Conservation (phyloP, 2,113 vertebrate genomes). For the Anhinga rufa region DNA sequence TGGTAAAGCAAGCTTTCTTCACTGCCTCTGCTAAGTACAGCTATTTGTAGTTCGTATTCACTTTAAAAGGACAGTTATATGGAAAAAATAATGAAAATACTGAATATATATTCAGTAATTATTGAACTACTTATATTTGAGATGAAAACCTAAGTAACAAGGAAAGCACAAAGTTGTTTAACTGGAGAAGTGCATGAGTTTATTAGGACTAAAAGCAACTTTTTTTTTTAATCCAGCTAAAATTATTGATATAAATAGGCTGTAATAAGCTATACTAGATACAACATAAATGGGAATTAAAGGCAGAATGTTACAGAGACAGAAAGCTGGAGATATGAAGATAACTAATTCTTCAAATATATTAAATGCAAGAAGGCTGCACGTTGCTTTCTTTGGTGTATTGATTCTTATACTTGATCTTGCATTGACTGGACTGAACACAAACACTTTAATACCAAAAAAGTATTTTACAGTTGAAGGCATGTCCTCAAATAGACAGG, state of each 20-base stretch:
- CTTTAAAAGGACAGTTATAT: neutral
- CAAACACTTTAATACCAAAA: conserved; percentile 26
- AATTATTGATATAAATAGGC: conserved; percentile 54
- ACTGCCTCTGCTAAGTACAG: neutral
- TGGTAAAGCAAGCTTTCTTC: neutral
- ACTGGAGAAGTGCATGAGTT: conserved; percentile 58
- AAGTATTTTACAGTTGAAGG: conserved; percentile 51
- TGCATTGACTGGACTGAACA: conserved; percentile 31
- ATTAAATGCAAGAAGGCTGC: conserved; percentile 49
- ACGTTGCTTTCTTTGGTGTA: conserved; percentile 26
- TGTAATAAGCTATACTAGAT: conserved; percentile 25
- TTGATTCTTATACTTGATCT: conserved; percentile 14
- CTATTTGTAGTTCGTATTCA: neutral
- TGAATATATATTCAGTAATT: neutral
- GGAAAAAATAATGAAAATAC: neutral
- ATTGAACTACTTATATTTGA: neutral
- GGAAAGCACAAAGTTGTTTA: neutral
- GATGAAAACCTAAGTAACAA: neutral
- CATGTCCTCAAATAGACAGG: conserved; percentile 5
- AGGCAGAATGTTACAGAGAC: conserved; percentile 19
- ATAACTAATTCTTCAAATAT: conserved; percentile 52
- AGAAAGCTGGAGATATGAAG: neutral
- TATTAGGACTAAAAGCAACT: conserved; percentile 44
- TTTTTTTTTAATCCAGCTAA: conserved; percentile 38
- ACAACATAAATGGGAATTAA: conserved; percentile 15